phyloP scores from a whole-genome alignment of 2,113 vertebrate genomes.

The Hemibagrus wyckioides region DNA sequence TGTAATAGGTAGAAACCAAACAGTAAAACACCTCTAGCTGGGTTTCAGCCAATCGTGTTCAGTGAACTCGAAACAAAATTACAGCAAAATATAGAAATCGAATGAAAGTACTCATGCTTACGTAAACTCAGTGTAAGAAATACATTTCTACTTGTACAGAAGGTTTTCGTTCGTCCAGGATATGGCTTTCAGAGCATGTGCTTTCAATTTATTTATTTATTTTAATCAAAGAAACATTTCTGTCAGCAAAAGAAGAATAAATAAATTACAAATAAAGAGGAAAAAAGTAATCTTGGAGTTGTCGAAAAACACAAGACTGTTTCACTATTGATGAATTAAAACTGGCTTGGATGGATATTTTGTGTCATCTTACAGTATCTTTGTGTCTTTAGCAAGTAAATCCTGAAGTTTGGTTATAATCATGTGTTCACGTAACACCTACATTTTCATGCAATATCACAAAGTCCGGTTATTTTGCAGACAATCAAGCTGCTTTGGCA shows the following conservation, averaged over 20 bases:
- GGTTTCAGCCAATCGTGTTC: slow-evolving; percentile 26
- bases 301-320: not conserved
- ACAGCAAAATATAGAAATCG: slow-evolving; percentile 36
- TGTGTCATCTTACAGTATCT: slow-evolving; percentile 7
- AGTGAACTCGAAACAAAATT: slow-evolving; percentile 35
- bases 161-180: not conserved
- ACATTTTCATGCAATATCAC: slow-evolving; percentile 36
- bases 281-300: slow-evolving; percentile 10
- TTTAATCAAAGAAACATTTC: not conserved
- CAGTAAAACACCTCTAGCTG: not conserved
- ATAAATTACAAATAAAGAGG: slow-evolving; percentile 43
- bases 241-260: slow-evolving; percentile 43
- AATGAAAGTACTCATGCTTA: slow-evolving; percentile 24
- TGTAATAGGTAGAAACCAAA: not conserved
- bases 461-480: slow-evolving; percentile 29
- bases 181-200: slow-evolving; percentile 35
- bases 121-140: slow-evolving; percentile 26
- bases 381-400: slow-evolving; percentile 21
- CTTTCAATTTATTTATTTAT: no score
- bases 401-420: slow-evolving; percentile 31
- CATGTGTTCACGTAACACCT: not conserved
- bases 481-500: slow-evolving; percentile 48
- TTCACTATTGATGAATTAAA: slow-evolving; percentile 14
- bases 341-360: slow-evolving; percentile 3
- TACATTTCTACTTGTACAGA: not conserved